Conservation (phyloP, 1,140 invertebrate species). For the Polypedilum pembai region DNA sequence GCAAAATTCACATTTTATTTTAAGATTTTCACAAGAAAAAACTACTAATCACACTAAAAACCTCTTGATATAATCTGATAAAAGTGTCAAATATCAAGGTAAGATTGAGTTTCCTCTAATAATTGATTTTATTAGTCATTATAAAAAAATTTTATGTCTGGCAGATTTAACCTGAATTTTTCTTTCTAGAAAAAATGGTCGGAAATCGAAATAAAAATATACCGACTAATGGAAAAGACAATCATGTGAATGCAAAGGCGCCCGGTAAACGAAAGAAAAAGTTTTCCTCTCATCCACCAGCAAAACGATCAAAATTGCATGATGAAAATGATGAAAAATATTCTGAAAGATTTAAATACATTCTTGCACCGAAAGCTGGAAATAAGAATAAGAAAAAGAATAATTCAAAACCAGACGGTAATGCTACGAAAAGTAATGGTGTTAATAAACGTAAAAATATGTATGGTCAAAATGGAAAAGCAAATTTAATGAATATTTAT, state of each 20-base stretch:
- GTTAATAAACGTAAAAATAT: neutral
- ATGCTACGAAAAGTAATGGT: neutral
- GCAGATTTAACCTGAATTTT: slow-evolving; percentile 4
- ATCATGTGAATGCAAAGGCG: too few species aligned
- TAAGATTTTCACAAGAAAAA: too few species aligned
- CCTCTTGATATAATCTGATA: too few species aligned
- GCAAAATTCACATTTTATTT: too few species aligned
- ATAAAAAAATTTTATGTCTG: neutral
- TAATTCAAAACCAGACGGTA: neutral
- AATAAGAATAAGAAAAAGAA: neutral
- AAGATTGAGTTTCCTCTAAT: neutral
- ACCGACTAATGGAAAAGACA: too few species aligned
- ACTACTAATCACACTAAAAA: too few species aligned
- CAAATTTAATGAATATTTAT: neutral
- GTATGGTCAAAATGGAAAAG: neutral
- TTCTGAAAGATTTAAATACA: neutral
- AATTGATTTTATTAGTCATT: neutral
- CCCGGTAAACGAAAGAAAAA: too few species aligned
- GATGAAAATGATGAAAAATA: neutral
- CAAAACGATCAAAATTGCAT: neutral
- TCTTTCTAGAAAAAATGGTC: neutral
- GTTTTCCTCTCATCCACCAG: neutral
- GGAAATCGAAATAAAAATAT: neutral
- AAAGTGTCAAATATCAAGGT: neutral
- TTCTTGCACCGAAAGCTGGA: neutral